Percentiles rank a stretch among this genome's conserved stretches.
These are phyloP conservation scores for Phortica magna DNA, from an alignment of 2,888 invertebrate genomes.

Conservation along the genomic window DNA sequence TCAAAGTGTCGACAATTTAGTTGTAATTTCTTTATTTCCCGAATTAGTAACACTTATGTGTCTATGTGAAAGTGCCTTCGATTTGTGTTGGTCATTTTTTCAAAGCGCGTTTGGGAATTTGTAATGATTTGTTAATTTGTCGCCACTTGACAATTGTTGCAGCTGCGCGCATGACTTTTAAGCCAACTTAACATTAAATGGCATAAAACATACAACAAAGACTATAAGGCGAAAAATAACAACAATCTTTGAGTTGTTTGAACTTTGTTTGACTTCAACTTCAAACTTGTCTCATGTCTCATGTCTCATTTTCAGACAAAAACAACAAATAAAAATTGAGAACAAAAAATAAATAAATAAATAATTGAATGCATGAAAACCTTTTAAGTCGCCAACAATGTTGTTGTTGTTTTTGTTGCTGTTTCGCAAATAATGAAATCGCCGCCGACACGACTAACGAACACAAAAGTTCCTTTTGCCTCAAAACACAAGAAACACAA, in stretches of 20 bases:
- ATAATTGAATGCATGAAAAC: slow-evolving; percentile 6
- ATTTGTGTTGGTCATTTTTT: not conserved
- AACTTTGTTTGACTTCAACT: not conserved
- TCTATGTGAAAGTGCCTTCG: not conserved
- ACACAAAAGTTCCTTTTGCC: slow-evolving; percentile 14
- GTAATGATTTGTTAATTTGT: not conserved
- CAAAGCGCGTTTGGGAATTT: not conserved
- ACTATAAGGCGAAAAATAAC: too few relatives aligned
- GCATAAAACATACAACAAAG: too few relatives aligned
- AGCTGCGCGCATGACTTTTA: not conserved
- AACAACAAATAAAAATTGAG: not conserved
- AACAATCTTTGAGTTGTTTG: not conserved
- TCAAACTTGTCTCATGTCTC: slow-evolving; percentile 5
- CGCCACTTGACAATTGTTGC: not conserved
- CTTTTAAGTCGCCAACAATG: not conserved
- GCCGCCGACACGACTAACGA: slow-evolving; percentile 7
- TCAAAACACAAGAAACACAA: slow-evolving; percentile 28
- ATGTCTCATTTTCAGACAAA: not conserved
- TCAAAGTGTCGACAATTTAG: slow-evolving; percentile 28
- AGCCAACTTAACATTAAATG: too few relatives aligned
- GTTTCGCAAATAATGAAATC: slow-evolving; percentile 29
- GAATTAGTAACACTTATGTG: not conserved
- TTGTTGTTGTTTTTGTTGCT: slow-evolving; percentile 1
- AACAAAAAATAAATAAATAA: not conserved
- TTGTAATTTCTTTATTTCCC: slow-evolving; percentile 24